A percentile compares a stretch with the other conserved stretches of the same genome.
Evolutionary conservation across 92 coral and sea anemone species (phyloP).

Genomic region (Epizoanthus ramosus): DNA sequence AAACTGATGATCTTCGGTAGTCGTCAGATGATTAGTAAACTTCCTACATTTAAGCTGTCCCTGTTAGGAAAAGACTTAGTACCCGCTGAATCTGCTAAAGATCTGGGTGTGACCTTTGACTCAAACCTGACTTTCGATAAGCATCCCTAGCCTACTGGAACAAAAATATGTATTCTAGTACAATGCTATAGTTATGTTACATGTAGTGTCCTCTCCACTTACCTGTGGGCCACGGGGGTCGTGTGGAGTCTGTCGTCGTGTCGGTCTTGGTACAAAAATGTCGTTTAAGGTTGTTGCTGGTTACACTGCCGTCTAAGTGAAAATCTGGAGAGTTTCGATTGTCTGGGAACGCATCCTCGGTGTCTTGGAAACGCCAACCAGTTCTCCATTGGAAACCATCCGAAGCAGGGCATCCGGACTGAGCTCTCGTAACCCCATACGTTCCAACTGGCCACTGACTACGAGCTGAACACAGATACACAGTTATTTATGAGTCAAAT

Average conservation of each 20-base stretch:
- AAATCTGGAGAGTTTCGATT: slow-evolving; percentile 48
- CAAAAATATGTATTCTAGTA: not conserved
- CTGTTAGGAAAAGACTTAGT: no score
- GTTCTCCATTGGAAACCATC: slow-evolving; percentile 50
- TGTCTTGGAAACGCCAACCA: slow-evolving; percentile 68
- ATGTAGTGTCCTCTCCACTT: not conserved
- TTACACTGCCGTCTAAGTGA: slow-evolving; percentile 52
- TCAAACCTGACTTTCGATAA: no score
- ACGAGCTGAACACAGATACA: slow-evolving; percentile 35
- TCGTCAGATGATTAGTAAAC: no score
- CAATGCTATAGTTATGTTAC: not conserved
- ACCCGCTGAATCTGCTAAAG: no score
- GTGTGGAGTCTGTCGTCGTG: slow-evolving; percentile 1
- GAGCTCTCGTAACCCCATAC: slow-evolving; percentile 55
- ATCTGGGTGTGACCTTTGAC: no score
- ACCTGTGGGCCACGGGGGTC: slow-evolving; percentile 63
- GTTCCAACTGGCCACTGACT: slow-evolving; percentile 61
- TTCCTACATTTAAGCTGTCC: no score
- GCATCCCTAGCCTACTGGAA: not conserved
- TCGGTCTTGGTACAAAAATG: slow-evolving; percentile 56
- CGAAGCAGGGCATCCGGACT: slow-evolving; percentile 57
- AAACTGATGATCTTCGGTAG: no score
- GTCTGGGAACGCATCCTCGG: slow-evolving; percentile 47
- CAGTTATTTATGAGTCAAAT: not conserved
- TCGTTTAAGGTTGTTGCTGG: slow-evolving; percentile 30